Conservation (phyloP, 2,113 vertebrate genomes). For the Dendropsophus ebraccatus region DNA sequence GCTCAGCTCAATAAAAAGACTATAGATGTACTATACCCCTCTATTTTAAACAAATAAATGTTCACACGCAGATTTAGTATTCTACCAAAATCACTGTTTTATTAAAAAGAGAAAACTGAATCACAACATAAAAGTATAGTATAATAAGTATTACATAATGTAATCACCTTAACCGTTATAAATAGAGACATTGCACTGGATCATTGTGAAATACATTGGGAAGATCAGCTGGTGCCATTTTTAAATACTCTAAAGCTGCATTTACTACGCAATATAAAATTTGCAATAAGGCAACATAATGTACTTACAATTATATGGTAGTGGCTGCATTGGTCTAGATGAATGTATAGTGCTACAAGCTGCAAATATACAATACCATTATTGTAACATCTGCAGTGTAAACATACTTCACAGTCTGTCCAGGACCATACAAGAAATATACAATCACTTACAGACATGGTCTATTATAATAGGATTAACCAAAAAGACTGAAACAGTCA, state of each 20-base stretch:
- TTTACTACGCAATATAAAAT: slow-evolving; percentile 33
- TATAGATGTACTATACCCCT: background rate
- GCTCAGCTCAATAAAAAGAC: no score
- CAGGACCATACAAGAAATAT: background rate
- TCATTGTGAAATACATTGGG: background rate
- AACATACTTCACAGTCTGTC: background rate
- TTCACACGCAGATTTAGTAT: background rate
- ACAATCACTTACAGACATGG: background rate
- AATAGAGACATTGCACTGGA: slow-evolving; percentile 14
- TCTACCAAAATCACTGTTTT: background rate
- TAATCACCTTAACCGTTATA: background rate
- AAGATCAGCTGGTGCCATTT: background rate
- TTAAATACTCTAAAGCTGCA: background rate
- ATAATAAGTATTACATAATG: slow-evolving; percentile 11
- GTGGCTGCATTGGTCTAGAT: background rate
- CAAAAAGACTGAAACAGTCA: background rate
- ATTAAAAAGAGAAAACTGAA: slow-evolving; percentile 5
- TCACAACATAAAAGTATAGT: background rate
- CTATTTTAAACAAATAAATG: background rate
- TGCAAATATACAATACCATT: slow-evolving; percentile 8
- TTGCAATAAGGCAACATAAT: slow-evolving; percentile 34
- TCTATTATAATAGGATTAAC: background rate
- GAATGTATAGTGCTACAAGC: background rate
- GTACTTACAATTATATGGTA: background rate
- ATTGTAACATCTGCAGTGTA: background rate